Evolutionary conservation across 2,888 invertebrate genomes (phyloP).

Genomic region (Isoperla grammatica): DNA sequence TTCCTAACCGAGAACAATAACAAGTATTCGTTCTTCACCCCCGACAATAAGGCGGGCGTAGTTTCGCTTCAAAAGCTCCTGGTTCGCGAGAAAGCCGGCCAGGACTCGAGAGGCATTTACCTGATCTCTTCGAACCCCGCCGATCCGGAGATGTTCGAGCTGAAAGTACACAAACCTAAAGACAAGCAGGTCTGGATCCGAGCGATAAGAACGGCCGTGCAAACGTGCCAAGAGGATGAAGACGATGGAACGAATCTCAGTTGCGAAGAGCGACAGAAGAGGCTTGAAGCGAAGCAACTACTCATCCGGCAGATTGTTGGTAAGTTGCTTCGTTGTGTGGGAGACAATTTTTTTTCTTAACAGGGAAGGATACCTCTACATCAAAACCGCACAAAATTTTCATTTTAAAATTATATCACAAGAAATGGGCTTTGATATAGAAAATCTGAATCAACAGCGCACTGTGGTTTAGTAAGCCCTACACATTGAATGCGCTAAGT

Average conservation of each 20-base stretch:
- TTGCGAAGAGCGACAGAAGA: conserved; percentile 71
- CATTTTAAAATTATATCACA: no score
- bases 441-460: no score
- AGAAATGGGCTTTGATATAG: no score
- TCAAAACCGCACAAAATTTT: no score
- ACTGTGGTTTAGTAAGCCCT: no score
- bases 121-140: conserved; percentile 87
- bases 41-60: conserved; percentile 92
- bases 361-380: no score
- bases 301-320: conserved; percentile 77
- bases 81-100: conserved; percentile 90
- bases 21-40: conserved; percentile 68
- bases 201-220: conserved; percentile 77
- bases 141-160: conserved; percentile 94
- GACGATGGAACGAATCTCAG: conserved; percentile 65
- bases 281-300: conserved; percentile 70
- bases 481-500: no score
- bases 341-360: neutral
- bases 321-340: conserved; percentile 50
- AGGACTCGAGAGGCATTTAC: conserved; percentile 82
- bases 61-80: conserved; percentile 86
- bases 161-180: conserved; percentile 81
- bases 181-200: conserved; percentile 89
- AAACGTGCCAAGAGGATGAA: conserved; percentile 77
- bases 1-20: conserved; percentile 89